Percentiles rank a stretch among this genome's conserved stretches.
Evolutionary conservation across 2,888 invertebrate species (phyloP).

Genomic region (Apomyelois bistriatella): DNA sequence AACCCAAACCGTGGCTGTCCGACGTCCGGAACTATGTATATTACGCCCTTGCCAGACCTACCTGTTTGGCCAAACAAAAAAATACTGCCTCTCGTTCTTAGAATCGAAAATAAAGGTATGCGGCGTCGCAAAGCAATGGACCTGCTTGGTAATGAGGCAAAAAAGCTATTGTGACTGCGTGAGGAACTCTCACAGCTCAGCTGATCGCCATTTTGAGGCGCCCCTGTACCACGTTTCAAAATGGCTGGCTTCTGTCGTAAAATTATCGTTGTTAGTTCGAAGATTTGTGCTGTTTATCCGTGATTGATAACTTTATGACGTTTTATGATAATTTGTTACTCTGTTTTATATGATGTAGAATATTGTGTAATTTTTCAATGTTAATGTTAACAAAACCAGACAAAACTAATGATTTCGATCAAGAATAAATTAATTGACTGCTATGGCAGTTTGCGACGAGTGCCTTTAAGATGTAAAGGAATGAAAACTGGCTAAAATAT

Average conservation of each 20-base stretch:
- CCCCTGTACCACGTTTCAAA: constrained; percentile 26
- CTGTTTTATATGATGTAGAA: too few relatives aligned
- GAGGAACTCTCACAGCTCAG: constrained; percentile 28
- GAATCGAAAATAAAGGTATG: constrained; percentile 20
- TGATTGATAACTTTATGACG: too few relatives aligned
- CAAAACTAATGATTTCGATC: neutral
- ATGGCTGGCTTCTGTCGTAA: constrained; percentile 15
- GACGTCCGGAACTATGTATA: constrained; percentile 14
- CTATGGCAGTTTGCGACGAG: neutral
- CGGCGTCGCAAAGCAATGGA: constrained; percentile 18
- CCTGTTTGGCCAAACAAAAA: constrained; percentile 17
- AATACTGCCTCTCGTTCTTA: constrained; percentile 21
- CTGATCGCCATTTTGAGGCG: constrained; percentile 33
- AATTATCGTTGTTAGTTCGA: neutral
- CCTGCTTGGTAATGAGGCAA: constrained; percentile 27
- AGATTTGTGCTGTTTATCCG: neutral
- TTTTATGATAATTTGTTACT: too few relatives aligned
- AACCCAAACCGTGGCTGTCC: constrained; percentile 1
- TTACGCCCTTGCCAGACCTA: constrained; percentile 12
- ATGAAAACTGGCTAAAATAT: constrained; percentile 16
- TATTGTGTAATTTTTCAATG: too few relatives aligned
- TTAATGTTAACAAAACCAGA: too few relatives aligned
- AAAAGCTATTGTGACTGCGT: constrained; percentile 20
- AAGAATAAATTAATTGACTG: neutral
- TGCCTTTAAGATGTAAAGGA: neutral